Percentiles rank a stretch among this genome's conserved stretches.
These are phyloP conservation scores for Fragum sueziense DNA, from an alignment of 2,888 invertebrate genomes.

Conservation along the genomic window DNA sequence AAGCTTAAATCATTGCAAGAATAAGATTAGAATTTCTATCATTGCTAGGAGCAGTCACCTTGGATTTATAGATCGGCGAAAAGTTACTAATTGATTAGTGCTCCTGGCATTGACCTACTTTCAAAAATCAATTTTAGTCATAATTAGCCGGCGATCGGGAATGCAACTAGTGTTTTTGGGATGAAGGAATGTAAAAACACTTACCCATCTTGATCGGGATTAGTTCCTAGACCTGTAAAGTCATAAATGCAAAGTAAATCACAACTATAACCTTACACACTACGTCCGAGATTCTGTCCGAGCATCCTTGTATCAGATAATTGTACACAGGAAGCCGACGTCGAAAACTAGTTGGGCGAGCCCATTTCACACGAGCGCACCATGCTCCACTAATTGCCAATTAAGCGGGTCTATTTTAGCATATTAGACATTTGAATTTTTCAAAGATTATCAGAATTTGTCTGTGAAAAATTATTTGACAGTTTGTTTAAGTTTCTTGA, in stretches of 20 bases:
- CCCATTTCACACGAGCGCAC: not conserved
- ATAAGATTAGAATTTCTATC: not conserved
- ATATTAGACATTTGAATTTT: too few relatives aligned
- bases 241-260: not conserved
- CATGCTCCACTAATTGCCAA: too few relatives aligned
- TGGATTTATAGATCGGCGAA: too few relatives aligned
- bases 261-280: not conserved
- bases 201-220: constrained; percentile 24
- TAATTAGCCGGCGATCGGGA: constrained; percentile 17
- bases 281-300: not conserved
- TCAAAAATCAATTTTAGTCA: constrained; percentile 4
- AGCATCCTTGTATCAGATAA: constrained; percentile 15
- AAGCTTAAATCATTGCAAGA: not conserved
- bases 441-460: too few relatives aligned
- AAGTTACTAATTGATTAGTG: too few relatives aligned
- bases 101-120: constrained; percentile 12
- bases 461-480: too few relatives aligned
- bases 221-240: not conserved
- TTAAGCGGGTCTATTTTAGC: too few relatives aligned
- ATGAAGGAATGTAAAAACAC: not conserved
- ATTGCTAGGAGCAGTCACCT: too few relatives aligned
- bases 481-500: too few relatives aligned
- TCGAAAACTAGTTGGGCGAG: constrained; percentile 29
- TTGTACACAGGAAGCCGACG: constrained; percentile 22
- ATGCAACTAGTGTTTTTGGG: constrained; percentile 10